Evolutionary conservation across 2,888 invertebrate species (phyloP).

Genomic region (Gymnoscelis rufifasciata): DNA sequence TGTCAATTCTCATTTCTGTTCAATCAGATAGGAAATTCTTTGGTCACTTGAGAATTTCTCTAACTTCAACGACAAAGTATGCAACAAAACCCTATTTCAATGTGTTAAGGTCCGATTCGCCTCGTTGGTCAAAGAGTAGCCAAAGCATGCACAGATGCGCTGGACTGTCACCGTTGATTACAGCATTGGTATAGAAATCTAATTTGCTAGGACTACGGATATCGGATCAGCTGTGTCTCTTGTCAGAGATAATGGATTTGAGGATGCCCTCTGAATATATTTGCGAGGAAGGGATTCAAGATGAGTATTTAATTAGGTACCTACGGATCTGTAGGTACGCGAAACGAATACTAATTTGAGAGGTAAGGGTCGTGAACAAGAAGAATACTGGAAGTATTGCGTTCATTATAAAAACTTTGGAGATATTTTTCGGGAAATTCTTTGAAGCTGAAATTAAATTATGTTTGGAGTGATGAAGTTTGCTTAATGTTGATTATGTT

Average conservation of each 20-base stretch:
- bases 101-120: conserved; percentile 35
- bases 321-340: conserved; percentile 25
- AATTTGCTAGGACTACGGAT: conserved; percentile 52
- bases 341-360: conserved; percentile 24
- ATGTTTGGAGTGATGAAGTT: too few relatives aligned
- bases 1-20: not conserved
- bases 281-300: conserved; percentile 40
- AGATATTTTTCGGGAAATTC: too few relatives aligned
- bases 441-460: too few relatives aligned
- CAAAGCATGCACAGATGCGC: conserved; percentile 60
- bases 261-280: conserved; percentile 47
- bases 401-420: too few relatives aligned
- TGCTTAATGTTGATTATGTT: too few relatives aligned
- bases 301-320: conserved; percentile 40
- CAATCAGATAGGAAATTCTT: not conserved
- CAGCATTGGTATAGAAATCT: conserved; percentile 62
- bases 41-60: too few relatives aligned
- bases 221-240: conserved; percentile 52
- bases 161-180: conserved; percentile 69
- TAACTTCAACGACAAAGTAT: too few relatives aligned
- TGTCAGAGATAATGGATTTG: conserved; percentile 59
- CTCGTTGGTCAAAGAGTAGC: conserved; percentile 23
- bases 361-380: not conserved
- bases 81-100: too few relatives aligned
- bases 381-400: not conserved